Percentiles rank a stretch among this genome's conserved stretches.
Conservation (phyloP, 1,140 invertebrate species). For the Trialeurodes vaporariorum region DNA sequence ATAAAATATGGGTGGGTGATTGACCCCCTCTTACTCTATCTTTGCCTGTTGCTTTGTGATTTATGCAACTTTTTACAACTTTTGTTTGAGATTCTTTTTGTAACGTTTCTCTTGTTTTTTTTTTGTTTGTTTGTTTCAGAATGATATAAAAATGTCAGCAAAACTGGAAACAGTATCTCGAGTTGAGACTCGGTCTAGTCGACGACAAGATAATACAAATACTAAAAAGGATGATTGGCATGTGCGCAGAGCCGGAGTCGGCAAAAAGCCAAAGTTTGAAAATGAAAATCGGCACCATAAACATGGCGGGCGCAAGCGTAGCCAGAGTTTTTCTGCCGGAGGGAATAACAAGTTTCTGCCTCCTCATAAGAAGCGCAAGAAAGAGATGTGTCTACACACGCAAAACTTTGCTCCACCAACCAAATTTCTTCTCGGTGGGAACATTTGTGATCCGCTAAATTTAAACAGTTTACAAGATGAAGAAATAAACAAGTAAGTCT, state of each 20-base stretch:
- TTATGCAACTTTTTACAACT: too few relatives aligned
- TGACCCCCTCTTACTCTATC: too few relatives aligned
- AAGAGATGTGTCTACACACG: background rate
- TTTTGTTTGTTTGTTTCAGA: background rate
- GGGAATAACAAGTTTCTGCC: background rate
- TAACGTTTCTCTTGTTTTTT: too few relatives aligned
- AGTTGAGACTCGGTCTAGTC: background rate
- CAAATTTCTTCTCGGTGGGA: slow-evolving; percentile 88
- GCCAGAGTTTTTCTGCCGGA: background rate
- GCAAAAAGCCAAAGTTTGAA: background rate
- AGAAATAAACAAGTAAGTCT: slow-evolving; percentile 55
- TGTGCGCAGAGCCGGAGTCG: background rate
- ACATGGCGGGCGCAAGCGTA: background rate
- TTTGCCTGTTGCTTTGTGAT: too few relatives aligned
- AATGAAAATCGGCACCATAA: background rate
- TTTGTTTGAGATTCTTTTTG: too few relatives aligned
- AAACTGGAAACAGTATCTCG: background rate
- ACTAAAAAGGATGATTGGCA: background rate
- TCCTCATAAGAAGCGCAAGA: background rate
- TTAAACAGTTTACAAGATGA: slow-evolving; percentile 83
- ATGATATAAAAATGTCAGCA: background rate
- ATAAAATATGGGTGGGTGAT: too few relatives aligned
- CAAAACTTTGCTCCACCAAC: slow-evolving; percentile 48
- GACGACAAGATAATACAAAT: background rate
- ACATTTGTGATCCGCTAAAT: slow-evolving; percentile 89